Percentiles rank a stretch among this genome's conserved stretches.
phyloP scores from a whole-genome alignment of 2,113 vertebrate species.

The Gymnobelideus leadbeateri region DNA sequence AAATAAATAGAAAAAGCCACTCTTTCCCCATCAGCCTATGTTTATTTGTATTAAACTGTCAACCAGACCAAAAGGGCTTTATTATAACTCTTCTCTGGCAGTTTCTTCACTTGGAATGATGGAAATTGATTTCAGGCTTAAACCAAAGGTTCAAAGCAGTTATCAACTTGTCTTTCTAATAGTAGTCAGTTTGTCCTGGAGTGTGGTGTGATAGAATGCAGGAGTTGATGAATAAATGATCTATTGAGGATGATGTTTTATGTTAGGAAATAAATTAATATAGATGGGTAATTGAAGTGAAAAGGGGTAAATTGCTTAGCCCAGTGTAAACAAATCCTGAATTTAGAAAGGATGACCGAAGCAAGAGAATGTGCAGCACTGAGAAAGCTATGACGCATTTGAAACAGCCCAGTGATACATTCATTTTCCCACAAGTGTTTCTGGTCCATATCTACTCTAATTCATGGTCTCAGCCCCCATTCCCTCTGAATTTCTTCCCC shows the following conservation, averaged over 20 bases:
- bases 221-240: constrained; percentile 6
- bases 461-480: background rate
- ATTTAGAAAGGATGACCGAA: background rate
- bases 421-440: background rate
- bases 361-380: background rate
- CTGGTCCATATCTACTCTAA: background rate
- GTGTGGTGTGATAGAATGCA: background rate
- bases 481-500: background rate
- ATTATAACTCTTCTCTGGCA: constrained; percentile 31
- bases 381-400: background rate
- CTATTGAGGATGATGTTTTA: background rate
- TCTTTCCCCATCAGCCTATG: background rate
- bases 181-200: background rate
- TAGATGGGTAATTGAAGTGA: constrained; percentile 42
- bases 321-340: background rate
- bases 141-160: constrained; percentile 27
- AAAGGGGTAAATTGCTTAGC: background rate
- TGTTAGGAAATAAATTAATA: constrained; percentile 4
- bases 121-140: constrained; percentile 14
- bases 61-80: constrained; percentile 21
- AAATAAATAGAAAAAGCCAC: constrained; percentile 45
- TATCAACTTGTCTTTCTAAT: background rate
- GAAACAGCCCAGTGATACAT: background rate
- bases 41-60: constrained; percentile 31
- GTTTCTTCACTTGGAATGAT: background rate